Evolutionary conservation across 2,888 invertebrate genomes (phyloP).

Genomic region (Cremastobaeus sp.): DNA sequence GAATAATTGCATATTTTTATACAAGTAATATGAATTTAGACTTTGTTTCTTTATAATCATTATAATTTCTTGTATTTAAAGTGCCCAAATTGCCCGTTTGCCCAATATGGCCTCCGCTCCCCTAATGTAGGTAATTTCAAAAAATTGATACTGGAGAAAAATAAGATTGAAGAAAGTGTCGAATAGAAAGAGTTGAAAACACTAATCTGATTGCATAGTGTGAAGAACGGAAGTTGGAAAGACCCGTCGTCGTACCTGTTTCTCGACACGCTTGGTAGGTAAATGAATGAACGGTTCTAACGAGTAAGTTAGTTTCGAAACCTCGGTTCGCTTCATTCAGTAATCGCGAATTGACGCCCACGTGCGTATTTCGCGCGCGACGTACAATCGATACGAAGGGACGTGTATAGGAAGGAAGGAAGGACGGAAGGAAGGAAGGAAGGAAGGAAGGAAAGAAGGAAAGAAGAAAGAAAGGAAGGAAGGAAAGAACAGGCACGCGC

Average conservation of each 20-base stretch:
- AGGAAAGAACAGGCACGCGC: constrained; percentile 55
- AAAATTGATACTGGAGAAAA: too few relatives aligned
- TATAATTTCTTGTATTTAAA: too few relatives aligned
- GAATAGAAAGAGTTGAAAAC: constrained; percentile 7
- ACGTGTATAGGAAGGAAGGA: too few relatives aligned
- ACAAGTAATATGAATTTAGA: too few relatives aligned
- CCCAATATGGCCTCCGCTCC: too few relatives aligned
- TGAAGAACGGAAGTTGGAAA: not conserved
- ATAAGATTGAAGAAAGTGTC: not conserved
- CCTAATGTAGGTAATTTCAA: too few relatives aligned
- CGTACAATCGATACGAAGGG: constrained; percentile 45
- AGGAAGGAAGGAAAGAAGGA: constrained; percentile 22
- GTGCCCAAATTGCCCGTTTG: too few relatives aligned
- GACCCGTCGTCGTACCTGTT: constrained; percentile 25
- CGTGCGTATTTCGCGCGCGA: constrained; percentile 49
- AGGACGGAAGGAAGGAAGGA: constrained; percentile 50
- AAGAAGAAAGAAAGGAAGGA: constrained; percentile 43
- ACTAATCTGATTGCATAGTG: not conserved
- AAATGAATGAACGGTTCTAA: constrained; percentile 54
- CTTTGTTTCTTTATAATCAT: too few relatives aligned
- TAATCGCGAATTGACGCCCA: constrained; percentile 57
- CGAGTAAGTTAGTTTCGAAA: constrained; percentile 52
- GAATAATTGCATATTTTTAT: too few relatives aligned
- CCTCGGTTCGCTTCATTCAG: constrained; percentile 55
- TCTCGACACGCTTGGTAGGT: constrained; percentile 21